Evolutionary conservation across 2,797 vertebrate genomes (phyloP).

Genomic region (Tauraco hartlaubi): DNA sequence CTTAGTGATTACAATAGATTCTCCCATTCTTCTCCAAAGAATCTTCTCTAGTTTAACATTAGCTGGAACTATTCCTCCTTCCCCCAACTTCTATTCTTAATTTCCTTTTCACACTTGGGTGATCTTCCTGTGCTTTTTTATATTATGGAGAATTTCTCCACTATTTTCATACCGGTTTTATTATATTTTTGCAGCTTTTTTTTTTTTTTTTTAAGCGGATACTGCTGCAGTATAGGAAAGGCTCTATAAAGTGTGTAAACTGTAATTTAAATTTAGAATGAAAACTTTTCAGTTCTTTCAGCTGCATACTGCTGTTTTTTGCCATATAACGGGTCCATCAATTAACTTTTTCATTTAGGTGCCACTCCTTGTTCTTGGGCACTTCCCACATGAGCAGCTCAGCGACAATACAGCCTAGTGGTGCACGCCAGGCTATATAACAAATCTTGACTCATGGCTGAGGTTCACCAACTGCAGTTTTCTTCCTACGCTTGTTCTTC

Average conservation of each 20-base stretch:
- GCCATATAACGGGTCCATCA: not conserved
- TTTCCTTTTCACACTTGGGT: conserved; percentile 22
- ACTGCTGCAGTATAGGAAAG: not conserved
- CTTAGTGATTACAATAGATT: not conserved
- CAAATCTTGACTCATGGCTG: not conserved
- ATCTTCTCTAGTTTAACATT: not conserved
- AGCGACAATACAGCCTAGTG: not conserved
- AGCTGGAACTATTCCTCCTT: not conserved
- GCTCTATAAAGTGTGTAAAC: not conserved
- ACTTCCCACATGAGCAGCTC: not conserved
- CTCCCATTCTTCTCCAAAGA: not conserved
- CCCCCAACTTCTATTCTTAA: not conserved
- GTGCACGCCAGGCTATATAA: not conserved
- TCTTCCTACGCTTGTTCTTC: not conserved
- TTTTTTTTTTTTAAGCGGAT: not conserved
- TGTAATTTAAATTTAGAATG: not conserved
- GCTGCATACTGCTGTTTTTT: not conserved
- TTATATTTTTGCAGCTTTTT: not conserved
- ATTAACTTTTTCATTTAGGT: not conserved
- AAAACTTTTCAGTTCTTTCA: not conserved
- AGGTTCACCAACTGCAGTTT: not conserved
- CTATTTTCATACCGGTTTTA: not conserved
- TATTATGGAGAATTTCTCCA: not conserved
- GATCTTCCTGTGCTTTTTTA: not conserved
- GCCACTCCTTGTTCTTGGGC: not conserved